Evolutionary conservation across 1,140 invertebrate species (phyloP).

Genomic region (Cephus cinctus): DNA sequence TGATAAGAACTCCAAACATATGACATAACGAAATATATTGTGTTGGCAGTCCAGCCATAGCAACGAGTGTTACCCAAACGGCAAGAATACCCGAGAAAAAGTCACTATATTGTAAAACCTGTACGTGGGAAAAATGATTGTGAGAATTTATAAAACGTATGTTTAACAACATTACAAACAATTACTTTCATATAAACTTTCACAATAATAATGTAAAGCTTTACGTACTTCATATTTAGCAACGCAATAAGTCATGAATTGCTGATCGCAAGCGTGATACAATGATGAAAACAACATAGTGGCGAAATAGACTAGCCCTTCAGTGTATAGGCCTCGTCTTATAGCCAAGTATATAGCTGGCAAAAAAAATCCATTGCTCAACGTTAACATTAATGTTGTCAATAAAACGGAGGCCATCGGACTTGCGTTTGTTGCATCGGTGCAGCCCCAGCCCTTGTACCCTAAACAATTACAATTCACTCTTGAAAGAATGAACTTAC

Average conservation of each 20-base stretch:
- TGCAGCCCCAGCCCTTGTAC: conserved; percentile 80
- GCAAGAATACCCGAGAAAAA: conserved; percentile 86
- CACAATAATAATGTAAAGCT: conserved; percentile 1
- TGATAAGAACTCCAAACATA: conserved; percentile 75
- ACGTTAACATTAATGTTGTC: conserved; percentile 72
- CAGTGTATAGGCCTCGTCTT: conserved; percentile 73
- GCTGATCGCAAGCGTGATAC: conserved; percentile 74
- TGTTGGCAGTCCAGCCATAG: conserved; percentile 75
- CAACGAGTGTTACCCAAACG: conserved; percentile 87
- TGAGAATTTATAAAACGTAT: background rate
- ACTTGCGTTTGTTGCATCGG: conserved; percentile 72
- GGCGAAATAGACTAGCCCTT: conserved; percentile 78
- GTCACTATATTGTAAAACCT: conserved; percentile 85
- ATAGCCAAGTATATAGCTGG: conserved; percentile 81
- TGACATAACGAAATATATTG: conserved; percentile 70
- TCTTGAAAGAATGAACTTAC: background rate
- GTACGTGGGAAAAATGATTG: conserved; percentile 15
- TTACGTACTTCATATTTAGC: conserved; percentile 47
- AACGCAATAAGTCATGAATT: conserved; percentile 46
- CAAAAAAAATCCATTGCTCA: conserved; percentile 86
- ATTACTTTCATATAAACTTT: conserved; percentile 8
- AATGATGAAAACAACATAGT: conserved; percentile 88
- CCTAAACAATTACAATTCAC: conserved; percentile 46
- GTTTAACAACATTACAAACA: background rate
- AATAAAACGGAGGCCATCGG: conserved; percentile 66